Percentiles rank a stretch among this genome's conserved stretches.
These are phyloP conservation scores for Rotaria sp. DNA, from an alignment of 2,888 invertebrate species.

Conservation along the genomic window DNA sequence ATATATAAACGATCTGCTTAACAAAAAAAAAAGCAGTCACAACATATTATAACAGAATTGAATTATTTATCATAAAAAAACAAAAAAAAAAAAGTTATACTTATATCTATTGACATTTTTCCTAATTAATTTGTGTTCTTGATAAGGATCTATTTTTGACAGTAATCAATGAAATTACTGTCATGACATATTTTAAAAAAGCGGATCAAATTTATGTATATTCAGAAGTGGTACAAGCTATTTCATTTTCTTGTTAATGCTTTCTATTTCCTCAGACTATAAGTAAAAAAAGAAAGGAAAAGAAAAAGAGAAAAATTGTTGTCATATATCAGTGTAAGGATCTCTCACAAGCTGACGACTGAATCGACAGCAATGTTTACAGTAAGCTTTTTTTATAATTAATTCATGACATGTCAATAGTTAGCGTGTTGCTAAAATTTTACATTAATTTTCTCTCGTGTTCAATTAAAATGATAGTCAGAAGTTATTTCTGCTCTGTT, in stretches of 20 bases:
- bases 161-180: not conserved
- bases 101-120: not conserved
- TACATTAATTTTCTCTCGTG: not conserved
- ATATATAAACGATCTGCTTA: not conserved
- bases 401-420: not conserved
- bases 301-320: not conserved
- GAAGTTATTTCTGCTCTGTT: not conserved
- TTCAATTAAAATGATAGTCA: not conserved
- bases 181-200: not conserved
- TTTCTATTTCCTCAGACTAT: not conserved
- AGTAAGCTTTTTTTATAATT: not conserved
- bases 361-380: not conserved
- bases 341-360: not conserved
- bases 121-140: not conserved
- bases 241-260: not conserved
- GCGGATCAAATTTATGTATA: not conserved
- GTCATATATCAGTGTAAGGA: not conserved
- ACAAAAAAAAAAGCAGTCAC: too few species aligned
- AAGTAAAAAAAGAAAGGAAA: not conserved
- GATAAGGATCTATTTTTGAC: not conserved
- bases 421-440: not conserved
- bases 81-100: not conserved
- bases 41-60: too few species aligned
- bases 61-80: too few species aligned
- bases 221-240: not conserved